Evolutionary conservation across 2,113 vertebrate species (phyloP).

Genomic region (Callipepla squamata): DNA sequence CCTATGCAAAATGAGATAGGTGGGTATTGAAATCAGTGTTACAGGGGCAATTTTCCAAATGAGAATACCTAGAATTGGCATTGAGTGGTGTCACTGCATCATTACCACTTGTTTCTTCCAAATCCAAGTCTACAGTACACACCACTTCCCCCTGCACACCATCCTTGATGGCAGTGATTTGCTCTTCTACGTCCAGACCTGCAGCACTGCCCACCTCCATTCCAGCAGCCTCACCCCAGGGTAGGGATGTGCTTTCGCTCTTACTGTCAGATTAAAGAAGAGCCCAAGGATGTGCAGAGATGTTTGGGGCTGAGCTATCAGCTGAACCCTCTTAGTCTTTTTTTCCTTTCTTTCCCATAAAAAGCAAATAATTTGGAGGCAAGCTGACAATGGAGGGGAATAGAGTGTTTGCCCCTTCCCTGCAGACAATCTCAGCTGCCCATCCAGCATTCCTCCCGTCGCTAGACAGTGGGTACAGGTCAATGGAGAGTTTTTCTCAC

Average conservation of each 20-base stretch:
- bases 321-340: not conserved
- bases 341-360: not conserved
- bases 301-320: not conserved
- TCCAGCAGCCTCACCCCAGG: not conserved
- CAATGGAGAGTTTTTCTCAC: not conserved
- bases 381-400: not conserved
- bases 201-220: fast-evolving
- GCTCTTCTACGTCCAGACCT: not conserved
- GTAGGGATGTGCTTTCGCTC: not conserved
- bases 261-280: not conserved
- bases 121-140: not conserved
- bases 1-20: not conserved
- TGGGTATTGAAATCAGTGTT: no score
- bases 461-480: not conserved
- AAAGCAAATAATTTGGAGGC: not conserved
- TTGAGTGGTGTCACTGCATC: not conserved
- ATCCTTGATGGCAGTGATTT: not conserved
- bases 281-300: not conserved
- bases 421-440: not conserved
- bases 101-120: not conserved
- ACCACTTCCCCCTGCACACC: not conserved
- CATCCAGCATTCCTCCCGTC: not conserved
- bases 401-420: not conserved
- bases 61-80: not conserved
- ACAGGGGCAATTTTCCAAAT: not conserved